A percentile compares a stretch with the other conserved stretches of the same genome.
Conservation (phyloP, 2,888 invertebrate species). For the Harmothoe impar region DNA sequence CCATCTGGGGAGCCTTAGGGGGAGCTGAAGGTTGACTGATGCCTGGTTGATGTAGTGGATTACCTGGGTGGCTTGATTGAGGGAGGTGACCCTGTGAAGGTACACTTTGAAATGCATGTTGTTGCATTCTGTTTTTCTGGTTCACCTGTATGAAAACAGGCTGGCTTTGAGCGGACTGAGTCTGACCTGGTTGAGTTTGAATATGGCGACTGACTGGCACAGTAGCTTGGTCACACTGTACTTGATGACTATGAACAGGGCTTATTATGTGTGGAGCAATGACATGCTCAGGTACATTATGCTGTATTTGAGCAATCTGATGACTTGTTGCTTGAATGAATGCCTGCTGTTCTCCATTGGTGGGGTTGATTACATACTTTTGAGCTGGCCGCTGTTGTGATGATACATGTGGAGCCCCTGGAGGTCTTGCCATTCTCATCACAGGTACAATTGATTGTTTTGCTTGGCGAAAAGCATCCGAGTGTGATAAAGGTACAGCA, state of each 20-base stretch:
- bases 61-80: neutral
- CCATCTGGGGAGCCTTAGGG: neutral
- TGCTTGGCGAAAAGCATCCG: neutral
- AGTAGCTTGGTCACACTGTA: neutral
- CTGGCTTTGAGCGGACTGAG: neutral
- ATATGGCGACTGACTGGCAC: neutral
- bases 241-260: neutral
- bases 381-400: neutral
- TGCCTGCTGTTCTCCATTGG: neutral
- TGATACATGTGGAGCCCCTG: neutral
- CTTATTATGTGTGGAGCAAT: neutral
- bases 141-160: neutral
- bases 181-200: neutral
- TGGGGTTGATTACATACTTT: neutral
- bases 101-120: neutral
- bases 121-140: neutral
- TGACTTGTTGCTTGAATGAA: neutral
- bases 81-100: neutral
- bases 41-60: neutral
- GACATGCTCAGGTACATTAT: neutral
- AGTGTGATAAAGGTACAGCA: neutral
- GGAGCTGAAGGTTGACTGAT: neutral
- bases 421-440: neutral
- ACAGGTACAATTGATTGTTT: neutral
- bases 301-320: neutral